Evolutionary conservation across 2,113 vertebrate species (phyloP), one percentile per base, ranked within the genome.

Genomic region (Fulica atra): DNA sequence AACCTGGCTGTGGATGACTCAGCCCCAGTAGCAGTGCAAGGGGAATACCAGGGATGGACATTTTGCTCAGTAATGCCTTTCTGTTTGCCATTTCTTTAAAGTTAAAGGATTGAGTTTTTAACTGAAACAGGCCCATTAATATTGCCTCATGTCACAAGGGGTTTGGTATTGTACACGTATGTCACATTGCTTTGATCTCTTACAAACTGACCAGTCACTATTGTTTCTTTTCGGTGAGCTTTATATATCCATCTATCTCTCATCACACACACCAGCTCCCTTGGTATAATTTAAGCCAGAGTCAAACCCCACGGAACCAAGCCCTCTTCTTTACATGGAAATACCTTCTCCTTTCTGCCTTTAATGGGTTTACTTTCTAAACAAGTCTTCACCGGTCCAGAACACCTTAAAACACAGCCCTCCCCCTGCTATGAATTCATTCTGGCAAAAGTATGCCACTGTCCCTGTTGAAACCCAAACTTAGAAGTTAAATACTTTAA

Each of bases 221-320:
- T 89, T 89, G 65, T 80, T 96, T 96, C 85, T 96, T 95, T 96
- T 95, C 89, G 95, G 53, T 93, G 93, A 89, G 77, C 53, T 94
- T 68, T 94, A 44, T 76, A 50, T 53, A 53, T 46, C 46, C 51
- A 63, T 36, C 42, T 31, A 61, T 36, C 66, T 86, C 23, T 85
- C 50, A 70, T 54, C 4, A 35, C 61, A 73, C n/a, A 26, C 42
- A 65, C 12, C 53, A 85, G 31, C 71, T 95, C 86, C 80, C 66
- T 96, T 87, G 74, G 54, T n/a, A 51, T 12, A 31, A 87, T 79
- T 95, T 92, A 89, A 87, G 17, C 21, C 83, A 76, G 74, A 93
- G 50, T 82, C 73, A 89, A 95, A 91, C 10, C 4, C 13, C 11
- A 40, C 5, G 9, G 38, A 91, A 61, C 13, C 48, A 82, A 94